Base-by-base conservation (phyloP, 2,797 vertebrate genomes). In the Meriones psammophilus region DNA sequence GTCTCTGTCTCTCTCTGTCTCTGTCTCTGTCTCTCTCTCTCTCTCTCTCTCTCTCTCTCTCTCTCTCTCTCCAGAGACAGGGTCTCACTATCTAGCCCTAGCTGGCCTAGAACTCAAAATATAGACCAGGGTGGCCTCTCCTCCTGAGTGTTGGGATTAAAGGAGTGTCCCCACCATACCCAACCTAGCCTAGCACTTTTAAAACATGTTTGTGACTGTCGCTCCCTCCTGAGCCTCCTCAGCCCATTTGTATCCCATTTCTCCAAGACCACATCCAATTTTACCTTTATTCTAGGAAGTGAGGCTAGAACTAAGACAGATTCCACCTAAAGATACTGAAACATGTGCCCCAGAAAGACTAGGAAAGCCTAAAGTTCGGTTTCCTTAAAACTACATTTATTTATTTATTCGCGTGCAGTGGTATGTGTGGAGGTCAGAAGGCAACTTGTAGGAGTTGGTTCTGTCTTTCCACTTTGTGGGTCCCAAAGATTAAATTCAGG, bases 241-340 rank as follows among this genome's bases (percentile, higher is more conserved):
- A 92, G 73, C 54, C 60, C 94, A 66, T 24, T 56, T 30, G 89
- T 69, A 95, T 3, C 4, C 3, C 30, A 60, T 0, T 89, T 30
- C 26, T 90, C 64, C 69, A 94, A 95, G 7, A 58, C 93, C 66
- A 93, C 60, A 87, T 10, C 20, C 64, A 87, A 14, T 88, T 89
- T 79, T 69, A 96, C 42, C 58, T 79, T 77, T 39, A 88, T 93
- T 93, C 20, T 73, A 95, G n/a, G 50, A 86, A 96, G 62, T 50
- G 15, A 95, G 42, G 13, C 42, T 92, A 42, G 46, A 96, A 80
- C 26, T n/a, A 60, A 93, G 60, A 94, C 18, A 66, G 68, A 79
- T 81, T 91, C 28, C 30, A 62, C 36, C 91, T 85, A 14, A 33
- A 50, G 83, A 94, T 30, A 60, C 24, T 73, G 85, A 79, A 46